Percentiles rank a stretch among this genome's conserved stretches.
These are phyloP conservation scores for Hippocampus guttulatus DNA, from an alignment of 2,113 vertebrate genomes.

Conservation along the genomic window DNA sequence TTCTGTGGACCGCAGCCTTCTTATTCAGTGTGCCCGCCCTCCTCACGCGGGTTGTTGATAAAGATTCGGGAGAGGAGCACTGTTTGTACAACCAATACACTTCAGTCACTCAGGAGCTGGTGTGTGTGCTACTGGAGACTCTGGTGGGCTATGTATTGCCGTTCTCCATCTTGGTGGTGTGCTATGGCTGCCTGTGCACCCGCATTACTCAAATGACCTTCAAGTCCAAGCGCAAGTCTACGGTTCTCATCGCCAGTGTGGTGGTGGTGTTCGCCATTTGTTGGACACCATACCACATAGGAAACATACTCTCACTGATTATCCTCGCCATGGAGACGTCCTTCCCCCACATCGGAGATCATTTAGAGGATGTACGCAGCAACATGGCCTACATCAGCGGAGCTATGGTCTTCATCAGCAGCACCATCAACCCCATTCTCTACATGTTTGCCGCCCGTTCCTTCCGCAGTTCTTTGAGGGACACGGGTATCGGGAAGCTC, in stretches of 20 bases:
- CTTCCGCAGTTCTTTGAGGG: constrained; percentile 67
- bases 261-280: constrained; percentile 71
- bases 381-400: constrained; percentile 64
- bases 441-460: constrained; percentile 74
- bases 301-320: constrained; percentile 65
- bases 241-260: constrained; percentile 68
- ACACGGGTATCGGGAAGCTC: constrained; percentile 72
- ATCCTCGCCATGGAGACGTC: constrained; percentile 30
- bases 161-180: constrained; percentile 67
- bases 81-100: constrained; percentile 60
- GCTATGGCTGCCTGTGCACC: constrained; percentile 70
- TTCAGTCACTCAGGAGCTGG: constrained; percentile 55
- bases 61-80: constrained; percentile 32
- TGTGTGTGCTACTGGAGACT: constrained; percentile 66
- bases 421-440: constrained; percentile 72
- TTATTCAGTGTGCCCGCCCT: constrained; percentile 70
- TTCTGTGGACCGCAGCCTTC: constrained; percentile 62
- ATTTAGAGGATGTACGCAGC: constrained; percentile 32
- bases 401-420: constrained; percentile 74
- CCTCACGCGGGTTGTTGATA: constrained; percentile 55
- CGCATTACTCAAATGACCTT: constrained; percentile 72
- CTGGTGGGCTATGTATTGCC: constrained; percentile 72
- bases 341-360: background rate
- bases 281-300: constrained; percentile 73
- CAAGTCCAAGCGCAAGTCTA: constrained; percentile 71